Conservation (phyloP, 2,797 vertebrate genomes). For the Tinamus major region DNA sequence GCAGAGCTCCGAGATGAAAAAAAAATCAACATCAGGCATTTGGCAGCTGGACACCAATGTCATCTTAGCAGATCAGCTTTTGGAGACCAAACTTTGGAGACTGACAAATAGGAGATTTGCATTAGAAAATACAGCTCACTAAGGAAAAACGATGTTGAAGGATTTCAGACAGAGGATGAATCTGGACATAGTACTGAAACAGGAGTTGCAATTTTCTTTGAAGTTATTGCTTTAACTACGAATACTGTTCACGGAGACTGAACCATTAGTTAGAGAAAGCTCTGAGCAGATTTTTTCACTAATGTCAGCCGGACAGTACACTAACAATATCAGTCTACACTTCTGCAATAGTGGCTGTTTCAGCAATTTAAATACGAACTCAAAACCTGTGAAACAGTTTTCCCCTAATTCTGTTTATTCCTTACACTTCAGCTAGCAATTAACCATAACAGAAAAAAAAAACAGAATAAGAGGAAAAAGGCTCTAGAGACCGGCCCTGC, state of each 20-base stretch:
- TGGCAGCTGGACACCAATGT: not conserved
- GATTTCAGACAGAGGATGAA: not conserved
- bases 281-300: not conserved
- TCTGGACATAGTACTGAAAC: not conserved
- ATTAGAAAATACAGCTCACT: not conserved
- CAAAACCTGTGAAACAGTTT: not conserved
- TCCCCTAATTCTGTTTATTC: not conserved
- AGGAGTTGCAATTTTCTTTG: not conserved
- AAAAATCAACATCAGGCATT: not conserved
- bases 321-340: not conserved
- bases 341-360: not conserved
- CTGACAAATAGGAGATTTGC: not conserved
- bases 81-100: not conserved
- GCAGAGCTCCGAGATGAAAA: not conserved
- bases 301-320: not conserved
- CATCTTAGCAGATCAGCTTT: not conserved
- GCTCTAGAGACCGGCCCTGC: not conserved
- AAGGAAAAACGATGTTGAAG: not conserved
- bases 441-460: not conserved
- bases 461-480: not conserved
- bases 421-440: not conserved
- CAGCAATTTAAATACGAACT: not conserved
- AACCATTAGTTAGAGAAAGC: not conserved
- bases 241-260: not conserved
- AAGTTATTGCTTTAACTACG: not conserved